These are phyloP conservation scores for Yponomeuta plumbellus DNA, from an alignment of 2,888 invertebrate genomes.

Conservation along the genomic window DNA sequence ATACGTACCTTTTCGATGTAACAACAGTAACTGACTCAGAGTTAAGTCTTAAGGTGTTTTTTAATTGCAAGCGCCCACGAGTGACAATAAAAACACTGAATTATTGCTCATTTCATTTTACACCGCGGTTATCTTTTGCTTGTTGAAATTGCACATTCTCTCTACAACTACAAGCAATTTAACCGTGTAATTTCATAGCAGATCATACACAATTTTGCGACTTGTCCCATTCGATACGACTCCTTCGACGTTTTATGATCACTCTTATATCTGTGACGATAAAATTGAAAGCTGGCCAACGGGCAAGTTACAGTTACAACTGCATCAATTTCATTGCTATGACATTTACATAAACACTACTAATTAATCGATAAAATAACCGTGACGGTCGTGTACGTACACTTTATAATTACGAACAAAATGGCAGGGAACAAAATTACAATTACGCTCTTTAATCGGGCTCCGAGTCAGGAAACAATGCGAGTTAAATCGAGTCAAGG, in stretches of 20 bases:
- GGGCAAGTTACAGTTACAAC: neutral
- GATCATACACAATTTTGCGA: neutral
- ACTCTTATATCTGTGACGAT: neutral
- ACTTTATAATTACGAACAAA: slow-evolving; percentile 13
- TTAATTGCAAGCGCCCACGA: neutral
- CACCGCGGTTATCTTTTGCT: neutral
- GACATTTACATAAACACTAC: slow-evolving; percentile 58
- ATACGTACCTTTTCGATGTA: too few relatives aligned
- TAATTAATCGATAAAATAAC: slow-evolving; percentile 50
- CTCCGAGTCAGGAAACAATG: neutral
- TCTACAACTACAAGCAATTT: neutral
- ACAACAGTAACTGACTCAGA: too few relatives aligned
- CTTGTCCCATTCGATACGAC: neutral
- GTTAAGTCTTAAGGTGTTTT: neutral
- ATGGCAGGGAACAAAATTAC: neutral
- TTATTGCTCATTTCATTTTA: neutral
- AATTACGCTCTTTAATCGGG: neutral
- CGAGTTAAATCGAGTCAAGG: neutral
- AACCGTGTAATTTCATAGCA: neutral
- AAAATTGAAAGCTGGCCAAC: neutral
- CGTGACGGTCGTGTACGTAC: slow-evolving; percentile 47
- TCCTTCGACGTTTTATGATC: neutral
- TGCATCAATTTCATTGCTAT: slow-evolving; percentile 24
- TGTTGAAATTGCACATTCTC: neutral
- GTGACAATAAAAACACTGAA: neutral